Base-by-base conservation (phyloP, 2,113 vertebrate species). In the Calonectris borealis region DNA sequence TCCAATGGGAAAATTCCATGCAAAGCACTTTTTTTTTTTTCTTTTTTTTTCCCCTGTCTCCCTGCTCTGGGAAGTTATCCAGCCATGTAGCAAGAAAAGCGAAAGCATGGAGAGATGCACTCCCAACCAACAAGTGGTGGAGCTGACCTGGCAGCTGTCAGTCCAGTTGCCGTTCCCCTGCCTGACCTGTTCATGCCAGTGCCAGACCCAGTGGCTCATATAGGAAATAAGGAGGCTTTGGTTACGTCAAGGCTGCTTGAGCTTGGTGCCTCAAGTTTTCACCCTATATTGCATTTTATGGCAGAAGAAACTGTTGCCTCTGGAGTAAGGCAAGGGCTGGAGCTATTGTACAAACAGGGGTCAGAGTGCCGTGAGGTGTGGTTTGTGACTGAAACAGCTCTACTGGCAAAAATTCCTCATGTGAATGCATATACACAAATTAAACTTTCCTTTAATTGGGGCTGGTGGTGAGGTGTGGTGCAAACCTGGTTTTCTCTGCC, bases 1-100 rank as follows among this genome's bases (percentile, higher is more conserved):
- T 83, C 54, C 34, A 62, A 13, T 7, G 31, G 57, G 57, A 94
- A 66, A 89, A 86, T 51, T 7, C 16, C 10, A 26, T 2, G 6
- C 26, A 73, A 92, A 90, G 3, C 10, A 6, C 3, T 13, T 22
- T 26, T 32, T 2, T 1, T 1, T 0, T 4, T 14, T 18, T 6
- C 31, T 9, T 16, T 9, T 9, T 19, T 12, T 55, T 26, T 9
- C 7, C 9, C 7, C 7, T 6, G 2, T 72, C 46, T 75, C 13
- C 13, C 52, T 69, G 25, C 25, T 71, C 34, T 85, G 72, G 31
- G 52, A 78, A 76, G 7, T 16, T 36, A 58, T 55, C 15, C 40
- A 60, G 57, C 14, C 38, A 20, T 4, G 10, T 8, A 44, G 9
- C 34, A 87, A 32, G n/a, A 62, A 71, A 69, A 83, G 4, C 26